phyloP scores from a whole-genome alignment of 2,797 vertebrate species.

The Streptopelia turtur region DNA sequence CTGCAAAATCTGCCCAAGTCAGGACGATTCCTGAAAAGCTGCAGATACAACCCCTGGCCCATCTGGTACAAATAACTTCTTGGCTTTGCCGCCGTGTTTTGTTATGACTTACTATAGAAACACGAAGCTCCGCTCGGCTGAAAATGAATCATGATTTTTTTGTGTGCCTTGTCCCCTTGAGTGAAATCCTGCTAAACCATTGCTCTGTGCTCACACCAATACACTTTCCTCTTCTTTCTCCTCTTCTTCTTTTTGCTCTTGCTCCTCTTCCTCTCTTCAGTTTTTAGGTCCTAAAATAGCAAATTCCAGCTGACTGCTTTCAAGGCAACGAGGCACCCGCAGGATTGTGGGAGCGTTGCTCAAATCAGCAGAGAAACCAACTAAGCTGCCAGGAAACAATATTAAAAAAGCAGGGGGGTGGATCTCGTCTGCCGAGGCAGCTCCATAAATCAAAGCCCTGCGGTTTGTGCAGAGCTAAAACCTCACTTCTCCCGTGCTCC shows the following conservation, averaged over 20 bases:
- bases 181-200: constrained; percentile 30
- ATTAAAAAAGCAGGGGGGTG: not conserved
- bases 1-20: not conserved
- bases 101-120: constrained; percentile 38
- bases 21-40: not conserved
- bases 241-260: not conserved
- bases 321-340: constrained; percentile 54
- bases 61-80: constrained; percentile 9
- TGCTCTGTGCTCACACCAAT: not conserved
- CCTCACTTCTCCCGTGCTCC: not conserved
- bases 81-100: not conserved
- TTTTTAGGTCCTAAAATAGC: constrained; percentile 61
- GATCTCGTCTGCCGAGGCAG: not conserved
- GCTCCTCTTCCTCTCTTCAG: not conserved
- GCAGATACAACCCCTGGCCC: not conserved
- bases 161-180: not conserved
- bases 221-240: not conserved
- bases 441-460: not conserved
- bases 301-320: constrained; percentile 58
- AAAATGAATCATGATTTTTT: constrained; percentile 15
- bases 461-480: not conserved
- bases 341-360: constrained; percentile 52
- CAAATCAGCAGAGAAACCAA: constrained; percentile 53
- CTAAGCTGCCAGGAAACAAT: constrained; percentile 55
- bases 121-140: not conserved